These are phyloP conservation scores for Drosophila barbarae DNA, from an alignment of 2,888 invertebrate genomes.

Conservation along the genomic window DNA sequence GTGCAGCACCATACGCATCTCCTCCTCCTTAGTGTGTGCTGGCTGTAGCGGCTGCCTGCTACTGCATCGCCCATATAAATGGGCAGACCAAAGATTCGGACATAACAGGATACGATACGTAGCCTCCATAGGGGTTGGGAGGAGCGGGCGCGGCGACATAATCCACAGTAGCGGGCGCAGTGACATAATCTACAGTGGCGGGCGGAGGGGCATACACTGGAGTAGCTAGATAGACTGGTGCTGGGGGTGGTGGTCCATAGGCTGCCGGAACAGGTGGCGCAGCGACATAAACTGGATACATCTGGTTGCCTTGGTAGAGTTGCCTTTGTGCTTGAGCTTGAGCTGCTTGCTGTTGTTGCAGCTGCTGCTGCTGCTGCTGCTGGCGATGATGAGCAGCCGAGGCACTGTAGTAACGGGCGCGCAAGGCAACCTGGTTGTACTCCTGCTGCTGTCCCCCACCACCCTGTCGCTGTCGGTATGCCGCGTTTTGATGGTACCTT, in stretches of 20 bases:
- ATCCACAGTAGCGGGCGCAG: neutral
- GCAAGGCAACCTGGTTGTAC: neutral
- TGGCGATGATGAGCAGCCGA: neutral
- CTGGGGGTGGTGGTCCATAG: too few species aligned
- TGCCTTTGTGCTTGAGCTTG: neutral
- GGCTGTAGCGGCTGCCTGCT: neutral
- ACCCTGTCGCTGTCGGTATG: too few species aligned
- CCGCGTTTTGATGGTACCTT: too few species aligned
- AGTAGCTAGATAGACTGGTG: neutral
- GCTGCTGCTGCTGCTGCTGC: neutral
- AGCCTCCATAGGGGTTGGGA: neutral
- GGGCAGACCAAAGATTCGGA: conserved; percentile 68
- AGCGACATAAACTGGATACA: neutral
- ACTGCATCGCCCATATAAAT: conserved; percentile 63
- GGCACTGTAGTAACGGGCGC: neutral
- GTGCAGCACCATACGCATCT: conserved; percentile 70
- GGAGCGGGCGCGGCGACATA: neutral
- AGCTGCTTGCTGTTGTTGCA: neutral
- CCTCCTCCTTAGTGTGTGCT: conserved; percentile 49
- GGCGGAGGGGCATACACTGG: neutral
- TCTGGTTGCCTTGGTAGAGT: neutral
- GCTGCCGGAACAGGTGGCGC: neutral
- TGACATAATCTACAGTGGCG: neutral
- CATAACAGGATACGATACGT: neutral
- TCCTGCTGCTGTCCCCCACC: neutral